Evolutionary conservation across 2,797 vertebrate genomes (phyloP).

Genomic region (Sphaeramia orbicularis): DNA sequence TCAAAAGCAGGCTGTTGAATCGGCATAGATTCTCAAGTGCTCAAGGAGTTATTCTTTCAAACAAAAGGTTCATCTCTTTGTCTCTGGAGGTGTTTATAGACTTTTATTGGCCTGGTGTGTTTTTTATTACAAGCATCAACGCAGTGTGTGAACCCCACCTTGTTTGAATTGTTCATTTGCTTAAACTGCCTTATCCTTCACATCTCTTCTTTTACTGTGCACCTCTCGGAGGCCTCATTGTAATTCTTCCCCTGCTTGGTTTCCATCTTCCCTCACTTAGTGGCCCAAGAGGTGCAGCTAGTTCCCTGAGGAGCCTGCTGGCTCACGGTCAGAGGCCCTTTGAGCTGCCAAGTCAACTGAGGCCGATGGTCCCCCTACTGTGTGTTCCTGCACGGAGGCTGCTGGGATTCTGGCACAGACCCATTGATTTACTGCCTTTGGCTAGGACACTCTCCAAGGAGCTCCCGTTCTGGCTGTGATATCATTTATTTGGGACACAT

Average conservation of each 20-base stretch:
- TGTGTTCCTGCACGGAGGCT: constrained; percentile 69
- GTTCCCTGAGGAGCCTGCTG: constrained; percentile 76
- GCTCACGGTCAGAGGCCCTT: constrained; percentile 76
- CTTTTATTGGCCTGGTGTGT: too few relatives aligned
- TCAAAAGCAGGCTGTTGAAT: constrained; percentile 19
- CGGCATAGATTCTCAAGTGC: constrained; percentile 22
- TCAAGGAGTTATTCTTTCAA: constrained; percentile 27
- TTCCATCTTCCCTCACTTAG: constrained; percentile 71
- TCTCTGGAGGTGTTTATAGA: constrained; percentile 1
- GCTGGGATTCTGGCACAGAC: constrained; percentile 71
- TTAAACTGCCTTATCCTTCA: constrained; percentile 17
- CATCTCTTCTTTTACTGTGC: constrained; percentile 42
- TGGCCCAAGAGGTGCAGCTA: constrained; percentile 70
- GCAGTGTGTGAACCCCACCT: background rate
- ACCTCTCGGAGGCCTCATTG: constrained; percentile 59
- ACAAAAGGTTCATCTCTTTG: constrained; percentile 9
- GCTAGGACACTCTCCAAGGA: constrained; percentile 77
- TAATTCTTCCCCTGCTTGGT: constrained; percentile 62
- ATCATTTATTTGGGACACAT: constrained; percentile 83
- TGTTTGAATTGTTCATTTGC: constrained; percentile 28
- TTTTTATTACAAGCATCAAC: background rate
- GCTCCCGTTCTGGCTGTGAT: constrained; percentile 73
- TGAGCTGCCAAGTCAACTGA: constrained; percentile 80
- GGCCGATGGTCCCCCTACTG: constrained; percentile 66
- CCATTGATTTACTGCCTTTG: constrained; percentile 82